phyloP scores from a whole-genome alignment of 2,888 invertebrate species.

The Ceriagrion tenellum region DNA sequence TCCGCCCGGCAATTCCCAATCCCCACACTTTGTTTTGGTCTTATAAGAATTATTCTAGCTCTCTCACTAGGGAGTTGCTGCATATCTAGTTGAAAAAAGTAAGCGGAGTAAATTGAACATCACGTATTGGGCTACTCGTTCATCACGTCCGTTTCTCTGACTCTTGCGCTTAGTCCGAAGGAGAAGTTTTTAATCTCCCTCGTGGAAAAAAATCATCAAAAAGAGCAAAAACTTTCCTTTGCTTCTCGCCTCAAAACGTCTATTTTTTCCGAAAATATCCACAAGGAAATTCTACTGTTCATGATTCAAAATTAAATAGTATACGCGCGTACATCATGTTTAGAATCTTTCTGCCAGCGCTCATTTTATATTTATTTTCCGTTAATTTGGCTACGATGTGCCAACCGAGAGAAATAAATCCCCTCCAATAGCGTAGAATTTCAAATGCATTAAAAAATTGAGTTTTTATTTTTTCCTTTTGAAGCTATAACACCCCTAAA shows the following conservation, averaged over 20 bases:
- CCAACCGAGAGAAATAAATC: not conserved
- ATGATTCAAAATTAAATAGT: not conserved
- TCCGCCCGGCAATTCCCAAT: not conserved
- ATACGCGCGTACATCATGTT: not conserved
- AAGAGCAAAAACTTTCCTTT: not conserved
- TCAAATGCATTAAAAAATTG: not conserved
- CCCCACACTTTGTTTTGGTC: not conserved
- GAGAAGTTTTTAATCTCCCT: not conserved
- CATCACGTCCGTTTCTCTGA: slow-evolving; percentile 3
- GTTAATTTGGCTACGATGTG: not conserved
- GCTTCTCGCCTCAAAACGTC: not conserved
- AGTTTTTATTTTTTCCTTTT: not conserved
- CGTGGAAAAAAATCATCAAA: not conserved
- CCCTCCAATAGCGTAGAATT: not conserved
- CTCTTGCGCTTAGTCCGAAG: not conserved
- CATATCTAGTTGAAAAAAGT: not conserved
- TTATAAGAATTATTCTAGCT: not conserved
- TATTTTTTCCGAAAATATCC: not conserved
- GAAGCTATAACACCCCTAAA: not conserved
- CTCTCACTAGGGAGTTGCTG: not conserved
- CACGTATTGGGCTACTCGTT: slow-evolving; percentile 19
- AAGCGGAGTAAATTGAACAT: not conserved
- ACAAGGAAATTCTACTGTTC: not conserved
- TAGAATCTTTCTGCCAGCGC: not conserved
- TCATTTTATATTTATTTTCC: not conserved